These are phyloP conservation scores for Ctenopoma multispine DNA, from an alignment of 2,797 vertebrate genomes.

Conservation along the genomic window DNA sequence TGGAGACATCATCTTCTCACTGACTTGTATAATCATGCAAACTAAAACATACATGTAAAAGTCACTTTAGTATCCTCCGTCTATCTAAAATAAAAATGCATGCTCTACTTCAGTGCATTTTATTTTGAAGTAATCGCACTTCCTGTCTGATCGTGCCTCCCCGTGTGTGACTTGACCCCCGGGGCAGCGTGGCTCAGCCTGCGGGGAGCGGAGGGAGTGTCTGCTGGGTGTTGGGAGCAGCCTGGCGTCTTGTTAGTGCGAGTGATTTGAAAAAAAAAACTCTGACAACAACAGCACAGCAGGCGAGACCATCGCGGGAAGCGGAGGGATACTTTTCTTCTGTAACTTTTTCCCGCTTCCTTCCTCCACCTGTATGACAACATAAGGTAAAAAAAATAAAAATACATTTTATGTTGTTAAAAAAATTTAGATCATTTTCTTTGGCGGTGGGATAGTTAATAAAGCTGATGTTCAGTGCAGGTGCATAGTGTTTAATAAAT, in stretches of 20 bases:
- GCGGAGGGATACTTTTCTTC: conserved; percentile 22
- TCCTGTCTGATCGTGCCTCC: neutral
- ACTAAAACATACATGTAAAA: no score
- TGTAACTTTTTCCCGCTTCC: conserved; percentile 44
- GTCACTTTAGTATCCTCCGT: no score
- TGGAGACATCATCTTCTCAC: no score
- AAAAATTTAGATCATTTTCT: neutral
- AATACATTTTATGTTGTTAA: neutral
- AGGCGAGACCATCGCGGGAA: conserved; percentile 43
- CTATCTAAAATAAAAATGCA: neutral
- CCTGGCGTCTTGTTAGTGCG: conserved; percentile 57
- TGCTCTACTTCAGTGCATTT: neutral
- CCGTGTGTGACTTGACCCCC: neutral
- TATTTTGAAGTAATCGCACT: conserved; percentile 36
- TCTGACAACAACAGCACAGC: conserved; percentile 49
- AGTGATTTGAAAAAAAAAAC: conserved; percentile 43
- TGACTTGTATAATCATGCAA: no score
- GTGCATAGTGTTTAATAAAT: conserved; percentile 28
- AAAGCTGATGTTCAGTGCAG: conserved; percentile 40
- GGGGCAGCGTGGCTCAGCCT: conserved; percentile 5
- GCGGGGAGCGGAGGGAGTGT: conserved; percentile 61
- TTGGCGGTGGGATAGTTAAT: neutral
- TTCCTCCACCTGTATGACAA: conserved; percentile 55
- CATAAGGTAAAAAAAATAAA: conserved; percentile 63
- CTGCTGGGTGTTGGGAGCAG: conserved; percentile 35